A percentile compares a stretch with the other conserved stretches of the same genome.
These are phyloP conservation scores for Gobius niger DNA, from an alignment of 2,113 vertebrate genomes.

Conservation along the genomic window DNA sequence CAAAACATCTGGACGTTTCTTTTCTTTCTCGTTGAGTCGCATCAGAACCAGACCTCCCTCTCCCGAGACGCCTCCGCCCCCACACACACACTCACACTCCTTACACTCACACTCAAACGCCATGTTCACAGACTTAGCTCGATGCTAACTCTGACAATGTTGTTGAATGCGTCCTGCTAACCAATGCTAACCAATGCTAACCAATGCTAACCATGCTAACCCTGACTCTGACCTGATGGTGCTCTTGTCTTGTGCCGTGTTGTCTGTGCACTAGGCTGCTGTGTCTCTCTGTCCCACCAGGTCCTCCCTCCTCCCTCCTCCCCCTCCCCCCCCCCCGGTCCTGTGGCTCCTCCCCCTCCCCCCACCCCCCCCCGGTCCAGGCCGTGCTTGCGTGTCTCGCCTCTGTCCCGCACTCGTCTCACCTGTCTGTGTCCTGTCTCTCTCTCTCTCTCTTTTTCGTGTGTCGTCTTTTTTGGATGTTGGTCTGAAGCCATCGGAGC, in stretches of 20 bases:
- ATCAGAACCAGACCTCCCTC: neutral
- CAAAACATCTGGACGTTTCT: no score
- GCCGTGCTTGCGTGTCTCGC: conserved; percentile 70
- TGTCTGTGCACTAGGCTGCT: conserved; percentile 6
- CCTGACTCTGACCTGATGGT: conserved; percentile 1
- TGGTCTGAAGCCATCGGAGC: conserved; percentile 89
- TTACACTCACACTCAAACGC: neutral
- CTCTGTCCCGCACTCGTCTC: conserved; percentile 50
- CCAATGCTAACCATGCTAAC: neutral
- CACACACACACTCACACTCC: neutral
- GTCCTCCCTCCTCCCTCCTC: neutral
- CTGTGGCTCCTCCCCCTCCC: conserved; percentile 23
- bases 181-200: neutral
- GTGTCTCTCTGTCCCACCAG: conserved; percentile 1
- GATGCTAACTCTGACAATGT: neutral
- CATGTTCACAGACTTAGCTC: neutral
- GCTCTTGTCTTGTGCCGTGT: conserved; percentile 8
- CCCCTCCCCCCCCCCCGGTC: neutral
- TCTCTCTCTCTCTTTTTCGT: conserved; percentile 42
- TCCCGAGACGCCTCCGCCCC: neutral
- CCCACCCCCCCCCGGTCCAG: conserved; percentile 35
- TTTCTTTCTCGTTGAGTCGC: no score
- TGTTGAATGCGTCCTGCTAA: neutral
- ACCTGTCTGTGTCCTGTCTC: conserved; percentile 76
- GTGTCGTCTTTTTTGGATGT: conserved; percentile 31